phyloP scores from a whole-genome alignment of 2,113 vertebrate genomes.

The Oenanthe melanoleuca region DNA sequence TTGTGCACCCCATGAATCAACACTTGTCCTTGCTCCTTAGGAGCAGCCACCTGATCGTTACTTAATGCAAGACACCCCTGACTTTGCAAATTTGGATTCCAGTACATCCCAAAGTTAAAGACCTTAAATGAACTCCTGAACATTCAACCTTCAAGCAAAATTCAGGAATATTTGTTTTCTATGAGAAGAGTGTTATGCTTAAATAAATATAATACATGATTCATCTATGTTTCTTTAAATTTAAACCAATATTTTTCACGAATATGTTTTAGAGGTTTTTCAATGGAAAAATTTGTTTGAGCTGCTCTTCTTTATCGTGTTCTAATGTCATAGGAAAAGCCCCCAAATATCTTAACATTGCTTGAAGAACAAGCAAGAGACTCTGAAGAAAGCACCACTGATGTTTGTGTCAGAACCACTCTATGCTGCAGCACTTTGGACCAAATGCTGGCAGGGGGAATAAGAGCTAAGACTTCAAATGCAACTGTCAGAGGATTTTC shows the following conservation, averaged over 20 bases:
- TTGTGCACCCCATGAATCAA: background rate
- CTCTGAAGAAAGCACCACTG: background rate
- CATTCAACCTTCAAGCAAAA: background rate
- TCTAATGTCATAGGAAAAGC: background rate
- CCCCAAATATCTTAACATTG: background rate
- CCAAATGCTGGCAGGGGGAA: background rate
- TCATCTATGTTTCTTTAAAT: background rate
- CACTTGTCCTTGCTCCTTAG: background rate
- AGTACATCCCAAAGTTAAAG: background rate
- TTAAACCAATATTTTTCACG: background rate
- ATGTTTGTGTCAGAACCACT: background rate
- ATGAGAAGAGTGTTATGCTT: background rate
- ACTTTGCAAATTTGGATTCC: background rate
- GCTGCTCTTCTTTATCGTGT: background rate
- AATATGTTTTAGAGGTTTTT: background rate
- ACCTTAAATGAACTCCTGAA: background rate
- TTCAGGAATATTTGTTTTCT: background rate
- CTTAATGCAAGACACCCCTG: background rate
- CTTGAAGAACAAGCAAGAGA: background rate
- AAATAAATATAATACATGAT: background rate
- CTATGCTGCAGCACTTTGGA: background rate
- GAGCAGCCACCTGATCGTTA: background rate
- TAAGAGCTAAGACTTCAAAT: background rate
- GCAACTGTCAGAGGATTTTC: background rate
- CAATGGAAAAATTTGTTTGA: background rate